A percentile compares a stretch with the other conserved stretches of the same genome.
Evolutionary conservation across 2,888 invertebrate species (phyloP).

Genomic region (Stenolophus ochropezus): DNA sequence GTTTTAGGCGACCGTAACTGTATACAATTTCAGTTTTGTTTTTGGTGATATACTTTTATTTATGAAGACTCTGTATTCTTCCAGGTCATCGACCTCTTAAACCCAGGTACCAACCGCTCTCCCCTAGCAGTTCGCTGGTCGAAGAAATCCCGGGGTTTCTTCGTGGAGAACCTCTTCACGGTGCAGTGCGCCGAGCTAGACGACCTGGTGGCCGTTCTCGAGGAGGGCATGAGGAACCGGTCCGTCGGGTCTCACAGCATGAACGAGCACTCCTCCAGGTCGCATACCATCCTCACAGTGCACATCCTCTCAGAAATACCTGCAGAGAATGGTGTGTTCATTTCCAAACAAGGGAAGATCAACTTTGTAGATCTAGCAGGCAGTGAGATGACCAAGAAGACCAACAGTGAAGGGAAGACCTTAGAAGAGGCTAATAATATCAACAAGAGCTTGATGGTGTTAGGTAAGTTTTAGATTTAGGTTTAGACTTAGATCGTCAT

Average conservation of each 20-base stretch:
- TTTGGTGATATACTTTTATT: too few species aligned
- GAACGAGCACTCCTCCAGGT: constrained; percentile 92
- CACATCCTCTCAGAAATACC: constrained; percentile 91
- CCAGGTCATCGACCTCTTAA: constrained; percentile 94
- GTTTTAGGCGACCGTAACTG: too few species aligned
- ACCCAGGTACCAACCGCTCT: constrained; percentile 87
- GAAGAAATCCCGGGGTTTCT: constrained; percentile 93
- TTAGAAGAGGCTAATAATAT: constrained; percentile 97
- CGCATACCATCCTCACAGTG: constrained; percentile 93
- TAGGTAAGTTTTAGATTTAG: too few species aligned
- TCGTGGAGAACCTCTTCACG: constrained; percentile 96
- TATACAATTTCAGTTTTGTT: too few species aligned
- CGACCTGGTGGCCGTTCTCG: constrained; percentile 92
- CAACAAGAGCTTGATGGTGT: constrained; percentile 94
- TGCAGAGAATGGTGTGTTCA: constrained; percentile 87
- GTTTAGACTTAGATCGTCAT: too few species aligned
- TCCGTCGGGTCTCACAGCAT: constrained; percentile 93
- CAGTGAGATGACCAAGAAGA: constrained; percentile 97
- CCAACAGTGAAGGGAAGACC: constrained; percentile 89
- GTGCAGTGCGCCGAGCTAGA: constrained; percentile 96
- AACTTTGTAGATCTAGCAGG: constrained; percentile 97
- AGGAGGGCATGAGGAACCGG: constrained; percentile 95
- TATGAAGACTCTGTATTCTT: too few species aligned
- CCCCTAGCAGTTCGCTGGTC: constrained; percentile 95
- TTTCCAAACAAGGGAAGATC: constrained; percentile 94